phyloP scores from a whole-genome alignment of 2,888 invertebrate genomes.

The Lathronympha strigana region DNA sequence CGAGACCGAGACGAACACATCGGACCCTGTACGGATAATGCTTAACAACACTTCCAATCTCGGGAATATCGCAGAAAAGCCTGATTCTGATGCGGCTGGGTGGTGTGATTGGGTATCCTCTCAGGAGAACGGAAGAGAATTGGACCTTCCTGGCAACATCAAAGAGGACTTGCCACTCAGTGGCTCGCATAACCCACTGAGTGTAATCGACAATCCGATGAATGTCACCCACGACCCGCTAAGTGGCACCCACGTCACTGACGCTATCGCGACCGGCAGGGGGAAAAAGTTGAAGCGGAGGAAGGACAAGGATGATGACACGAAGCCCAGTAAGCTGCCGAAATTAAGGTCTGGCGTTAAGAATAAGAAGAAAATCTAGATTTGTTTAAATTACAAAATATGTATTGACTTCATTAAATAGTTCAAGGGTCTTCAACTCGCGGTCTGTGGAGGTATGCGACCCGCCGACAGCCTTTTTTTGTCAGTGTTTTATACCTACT shows the following conservation, averaged over 20 bases:
- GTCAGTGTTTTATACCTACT: too few relatives aligned
- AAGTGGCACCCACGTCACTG: too few relatives aligned
- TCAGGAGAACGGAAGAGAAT: conserved; percentile 62
- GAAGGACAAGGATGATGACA: conserved; percentile 44
- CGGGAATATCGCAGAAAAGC: conserved; percentile 51
- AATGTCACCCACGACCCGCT: too few relatives aligned
- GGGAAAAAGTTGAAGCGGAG: conserved; percentile 55
- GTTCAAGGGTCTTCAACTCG: too few relatives aligned
- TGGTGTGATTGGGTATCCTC: conserved; percentile 44
- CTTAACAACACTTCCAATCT: conserved; percentile 56
- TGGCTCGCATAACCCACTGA: conserved; percentile 54
- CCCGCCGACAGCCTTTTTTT: too few relatives aligned
- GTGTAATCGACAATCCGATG: background rate
- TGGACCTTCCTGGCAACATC: conserved; percentile 49
- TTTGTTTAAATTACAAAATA: too few relatives aligned
- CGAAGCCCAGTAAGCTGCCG: conserved; percentile 15
- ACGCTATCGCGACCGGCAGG: conserved; percentile 39
- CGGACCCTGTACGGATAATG: conserved; percentile 58
- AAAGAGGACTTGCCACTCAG: conserved; percentile 55
- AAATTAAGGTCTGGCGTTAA: conserved; percentile 50
- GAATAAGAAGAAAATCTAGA: conserved; percentile 48
- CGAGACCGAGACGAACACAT: conserved; percentile 56
- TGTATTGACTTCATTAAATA: too few relatives aligned
- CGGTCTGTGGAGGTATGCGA: too few relatives aligned
- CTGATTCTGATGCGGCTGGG: background rate